Base-by-base conservation (phyloP, 1,140 invertebrate species). In the Diorhabda carinulata region DNA sequence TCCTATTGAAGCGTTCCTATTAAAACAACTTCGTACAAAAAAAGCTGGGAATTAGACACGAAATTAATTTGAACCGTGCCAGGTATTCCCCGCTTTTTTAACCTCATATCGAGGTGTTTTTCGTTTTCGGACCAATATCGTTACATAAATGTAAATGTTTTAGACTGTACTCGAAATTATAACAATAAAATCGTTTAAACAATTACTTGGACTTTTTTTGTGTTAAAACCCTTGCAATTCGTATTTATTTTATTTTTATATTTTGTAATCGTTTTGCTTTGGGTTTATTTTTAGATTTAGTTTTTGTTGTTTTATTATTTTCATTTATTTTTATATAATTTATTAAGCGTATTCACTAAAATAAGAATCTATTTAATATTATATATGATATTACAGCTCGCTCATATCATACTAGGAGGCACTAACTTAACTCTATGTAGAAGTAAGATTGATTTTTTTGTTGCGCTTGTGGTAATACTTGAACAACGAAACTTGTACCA, bases 261-360 rank as follows among this genome's bases (percentile, higher is more conserved):
- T 74, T 73, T 74, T 77, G 70, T 73, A 69, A 76, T 81, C 78
- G 76, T 80, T 81, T 79, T 78, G 77, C 74, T 79, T 81, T 81
- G 78, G 78, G 76, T 74, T 66, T 72, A 62, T 59, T 25, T 75
- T 73, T 68, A 72, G 62, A 64, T 68, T 66, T 70, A 61, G 70
- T 69, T 61, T 69, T 67, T 70, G 57, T 41, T 66, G 62, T 61
- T 70, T 67, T 69, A 71, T 74, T 69, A 67, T 10, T 66, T 66
- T n/a, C 42, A 5, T 64, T 64, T 70, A 4, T 65, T 59, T 66
- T 68, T 47, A 4, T n/a, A 52, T 52, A 25, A 25, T 25, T 25
- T 25, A 25, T 25, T 25, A 25, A 25, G 25, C 25, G 1, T 25
- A 25, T 25, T 25, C 25, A 25, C 25, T 25, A 25, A 25, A 25